Evolutionary conservation across 1,140 invertebrate genomes (phyloP), one percentile per base, ranked within the genome.

Genomic region (Rhizoglyphus robini): DNA sequence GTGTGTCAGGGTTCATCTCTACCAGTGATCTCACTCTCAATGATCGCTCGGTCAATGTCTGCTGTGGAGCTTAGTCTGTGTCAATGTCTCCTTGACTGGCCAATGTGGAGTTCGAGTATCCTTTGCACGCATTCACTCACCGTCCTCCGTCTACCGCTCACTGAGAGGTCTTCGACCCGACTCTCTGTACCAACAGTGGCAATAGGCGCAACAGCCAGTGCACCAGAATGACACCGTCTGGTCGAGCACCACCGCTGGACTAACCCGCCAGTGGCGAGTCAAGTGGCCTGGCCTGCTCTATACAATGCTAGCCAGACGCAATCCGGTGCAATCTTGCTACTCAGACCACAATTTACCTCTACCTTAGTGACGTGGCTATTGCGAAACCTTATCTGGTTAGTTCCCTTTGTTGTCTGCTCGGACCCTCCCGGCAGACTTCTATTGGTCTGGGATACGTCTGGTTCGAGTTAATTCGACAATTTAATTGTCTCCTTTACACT

Each of bases 161-260:
- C 51, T 27, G 51, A 54, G 23, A 54, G 51, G 51, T 54, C 51
- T 25, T 32, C 51, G 51, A 54, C 51, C 51, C 23, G 8, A 20
- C 23, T 5, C 23, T 15, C 15, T 15, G 41, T 23, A 46, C 15
- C 15, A 46, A 15, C 41, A 46, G 41, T 23, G 41, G 41, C 41
- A 46, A 15, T 46, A 23, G 41, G 41, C 41, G 41, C 41, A 46
- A 46, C 41, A 46, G 41, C 41, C 41, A 46, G 23, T 15, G 41
- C 23, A 15, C 15, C 15, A 46, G 41, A 46, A 46, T 23, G 15
- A 15, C 15, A 46, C 15, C 15, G 41, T 15, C 15, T 46, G 23
- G 41, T 46, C 41, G 41, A 46, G 15, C 15, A 23, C 15, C 41
- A 46, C 15, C 41, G 23, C 15, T 46, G 41, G 23, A 46, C 41